Evolutionary conservation across 2,888 invertebrate genomes (phyloP), one percentile per base, ranked within the genome.

Genomic region (Acanthacorydalis orientalis): DNA sequence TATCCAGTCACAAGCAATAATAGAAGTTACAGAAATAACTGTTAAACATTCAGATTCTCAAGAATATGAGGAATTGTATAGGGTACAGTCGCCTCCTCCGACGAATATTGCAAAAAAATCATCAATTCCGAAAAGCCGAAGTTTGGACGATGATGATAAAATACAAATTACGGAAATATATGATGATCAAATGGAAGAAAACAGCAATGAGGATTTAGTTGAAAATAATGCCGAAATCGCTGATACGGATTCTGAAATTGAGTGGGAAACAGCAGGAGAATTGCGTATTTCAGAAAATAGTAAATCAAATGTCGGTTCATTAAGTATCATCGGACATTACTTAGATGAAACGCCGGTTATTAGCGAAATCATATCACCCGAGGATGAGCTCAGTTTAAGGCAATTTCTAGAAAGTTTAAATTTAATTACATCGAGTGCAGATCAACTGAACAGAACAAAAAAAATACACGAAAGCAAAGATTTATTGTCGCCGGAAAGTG

Each of bases 191-290:
- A 6, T 23, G 23, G 23, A 23, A 23, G 58, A 59, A 44, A 57
- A 57, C 53, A 54, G 56, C 49, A 54, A 54, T 34, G 53, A 67
- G 38, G 60, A 64, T 46, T 57, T 72, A 49, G 64, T 68, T 47
- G 70, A 72, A 48, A 67, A 64, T 55, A 68, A 68, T 55, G 68
- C 74, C 10, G 60, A 80, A 31, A 68, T 83, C 11, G 72, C 75
- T 37, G 82, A 82, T 61, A 75, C 72, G 16, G 79, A 78, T 49
- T 73, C 76, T 1, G 79, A 79, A 53, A 62, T 72, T 35, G 75
- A 78, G 55, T 74, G 73, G 69, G 78, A 77, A 57, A 67, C 66
- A 53, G 64, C 69, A 1, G 64, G 67, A 44, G 69, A 71, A 34
- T 56, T 73, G 38, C 54, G 60, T 39, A 56, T 65, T 47, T 55